Conservation (phyloP, 2,797 vertebrate species). For the Hirundo rustica region DNA sequence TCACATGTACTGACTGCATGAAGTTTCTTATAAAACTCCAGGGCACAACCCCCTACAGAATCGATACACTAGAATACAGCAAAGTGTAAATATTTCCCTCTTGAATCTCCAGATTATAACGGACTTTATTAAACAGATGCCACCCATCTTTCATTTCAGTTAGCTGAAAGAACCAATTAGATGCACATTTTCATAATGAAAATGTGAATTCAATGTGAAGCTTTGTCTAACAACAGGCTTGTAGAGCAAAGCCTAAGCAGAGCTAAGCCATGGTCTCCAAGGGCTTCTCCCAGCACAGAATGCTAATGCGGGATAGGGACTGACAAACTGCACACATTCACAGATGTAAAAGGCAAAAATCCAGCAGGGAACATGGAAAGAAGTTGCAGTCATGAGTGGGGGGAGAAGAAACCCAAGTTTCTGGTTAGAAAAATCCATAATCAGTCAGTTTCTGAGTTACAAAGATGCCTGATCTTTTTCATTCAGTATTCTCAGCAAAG, state of each 20-base stretch:
- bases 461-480: not conserved
- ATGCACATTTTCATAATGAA: slow-evolving; percentile 4
- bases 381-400: fast-evolving
- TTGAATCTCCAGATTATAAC: not conserved
- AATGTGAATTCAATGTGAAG: not conserved
- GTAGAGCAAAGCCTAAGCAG: slow-evolving; percentile 28
- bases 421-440: not conserved
- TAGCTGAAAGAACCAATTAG: slow-evolving; percentile 42
- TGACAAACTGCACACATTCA: not conserved
- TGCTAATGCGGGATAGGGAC: not conserved
- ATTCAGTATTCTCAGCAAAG: not conserved
- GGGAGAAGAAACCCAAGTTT: not conserved
- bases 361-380: not conserved
- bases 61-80: not conserved
- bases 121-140: slow-evolving; percentile 6
- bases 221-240: slow-evolving; percentile 39
- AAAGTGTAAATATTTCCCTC: not conserved
- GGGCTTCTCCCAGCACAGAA: slow-evolving; percentile 9
- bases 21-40: not conserved
- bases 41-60: not conserved
- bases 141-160: slow-evolving; percentile 12
- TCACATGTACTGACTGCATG: not conserved
- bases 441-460: not conserved
- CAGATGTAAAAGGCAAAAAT: not conserved
- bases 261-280: not conserved